Evolutionary conservation across 2,888 invertebrate species (phyloP), one percentile per base, ranked within the genome.

Genomic region (Dexiosoma caninum): DNA sequence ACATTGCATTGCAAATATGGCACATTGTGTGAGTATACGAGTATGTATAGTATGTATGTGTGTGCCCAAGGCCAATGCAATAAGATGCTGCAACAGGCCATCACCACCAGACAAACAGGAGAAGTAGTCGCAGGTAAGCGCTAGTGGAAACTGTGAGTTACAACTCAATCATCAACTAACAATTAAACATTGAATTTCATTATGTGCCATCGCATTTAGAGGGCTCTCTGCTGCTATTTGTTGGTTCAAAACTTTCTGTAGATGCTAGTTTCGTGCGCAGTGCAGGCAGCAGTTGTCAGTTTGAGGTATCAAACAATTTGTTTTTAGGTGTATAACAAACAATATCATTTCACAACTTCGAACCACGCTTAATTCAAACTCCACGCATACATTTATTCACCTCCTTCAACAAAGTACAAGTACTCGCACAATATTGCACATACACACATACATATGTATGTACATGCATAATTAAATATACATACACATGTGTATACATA

Each of bases 271-370:
- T 27, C 30, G 71, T 42, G 37, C 9, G 53, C 23, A 14, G n/a
- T 79, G 14, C 19, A 23, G 37, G 57, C 16, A 12, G 23, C 14
- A 59, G 53, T 55, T 67, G 74, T 75, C 75, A 71, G 49, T 55
- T 62, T 71, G 78, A 87, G 86, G 88, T 86, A 88, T 87, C 85
- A 88, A 88, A 85, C 86, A 88, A 88, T 88, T 88, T 88, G 88
- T 88, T 85, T 84, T 84, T 85, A 87, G 84, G 84, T 85, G 87
- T 85, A 77, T 84, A 86, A 87, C 88, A 87, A 87, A 87, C 86
- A 81, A 81, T 77, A 77, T 81, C 85, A 86, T 86, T 88, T 87
- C 87, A 88, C 87, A 78, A 87, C 87, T 88, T 87, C 85, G 55
- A 85, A 86, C 87, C 88, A 87, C 87, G 88, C 86, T 85, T 81